These are phyloP conservation scores for Lepidotrigona ventralis DNA, from an alignment of 1,140 invertebrate species.

Conservation along the genomic window DNA sequence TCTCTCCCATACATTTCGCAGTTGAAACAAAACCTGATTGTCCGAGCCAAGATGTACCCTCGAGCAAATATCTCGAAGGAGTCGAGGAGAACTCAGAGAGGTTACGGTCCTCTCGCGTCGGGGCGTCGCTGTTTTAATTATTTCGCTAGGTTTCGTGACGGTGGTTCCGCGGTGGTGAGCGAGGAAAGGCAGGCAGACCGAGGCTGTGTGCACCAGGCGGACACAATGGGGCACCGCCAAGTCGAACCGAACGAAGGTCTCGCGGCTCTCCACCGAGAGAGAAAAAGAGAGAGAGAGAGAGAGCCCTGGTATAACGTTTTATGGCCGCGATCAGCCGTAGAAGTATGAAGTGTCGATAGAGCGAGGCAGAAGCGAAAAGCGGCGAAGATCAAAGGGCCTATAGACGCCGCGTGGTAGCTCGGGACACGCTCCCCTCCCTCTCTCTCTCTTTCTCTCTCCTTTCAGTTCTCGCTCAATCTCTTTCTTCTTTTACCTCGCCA, in stretches of 20 bases:
- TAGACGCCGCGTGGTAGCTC: slow-evolving; percentile 74
- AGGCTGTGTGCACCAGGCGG: slow-evolving; percentile 13
- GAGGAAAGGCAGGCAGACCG: not conserved
- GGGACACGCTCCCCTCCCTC: slow-evolving; percentile 45
- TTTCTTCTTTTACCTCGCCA: not conserved
- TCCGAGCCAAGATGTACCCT: too few relatives aligned
- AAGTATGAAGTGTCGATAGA: slow-evolving; percentile 81
- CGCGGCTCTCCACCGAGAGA: slow-evolving; percentile 52
- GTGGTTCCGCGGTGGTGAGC: not conserved
- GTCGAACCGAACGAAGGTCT: slow-evolving; percentile 26
- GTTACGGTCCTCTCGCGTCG: slow-evolving; percentile 1
- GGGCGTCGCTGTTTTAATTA: slow-evolving; percentile 35
- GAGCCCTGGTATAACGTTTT: slow-evolving; percentile 77
- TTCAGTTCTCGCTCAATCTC: not conserved
- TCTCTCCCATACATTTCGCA: not conserved
- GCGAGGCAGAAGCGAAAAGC: slow-evolving; percentile 79
- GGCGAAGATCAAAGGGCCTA: slow-evolving; percentile 78
- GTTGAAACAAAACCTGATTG: not conserved
- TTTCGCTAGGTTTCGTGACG: slow-evolving; percentile 35
- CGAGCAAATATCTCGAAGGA: not conserved
- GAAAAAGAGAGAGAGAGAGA: not conserved
- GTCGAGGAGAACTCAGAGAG: too few relatives aligned
- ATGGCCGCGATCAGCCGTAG: slow-evolving; percentile 79
- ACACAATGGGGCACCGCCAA: slow-evolving; percentile 54
- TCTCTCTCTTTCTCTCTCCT: not conserved